A percentile compares a stretch with the other conserved stretches of the same genome.
phyloP scores from a whole-genome alignment of 2,888 invertebrate species.

The Catocala nupta region DNA sequence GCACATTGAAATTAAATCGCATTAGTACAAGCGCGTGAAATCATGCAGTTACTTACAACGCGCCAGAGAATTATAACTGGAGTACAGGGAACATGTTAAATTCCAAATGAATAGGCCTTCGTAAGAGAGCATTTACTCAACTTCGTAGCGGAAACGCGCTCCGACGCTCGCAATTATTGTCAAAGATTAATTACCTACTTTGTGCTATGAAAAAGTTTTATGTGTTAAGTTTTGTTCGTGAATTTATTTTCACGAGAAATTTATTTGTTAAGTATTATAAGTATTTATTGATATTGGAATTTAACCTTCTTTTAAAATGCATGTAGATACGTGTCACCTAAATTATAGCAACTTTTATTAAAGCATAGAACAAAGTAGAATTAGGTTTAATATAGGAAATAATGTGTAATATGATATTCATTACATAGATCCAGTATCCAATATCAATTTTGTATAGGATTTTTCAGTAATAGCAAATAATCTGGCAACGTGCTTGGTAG shows the following conservation, averaged over 20 bases:
- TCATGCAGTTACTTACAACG: constrained; percentile 72
- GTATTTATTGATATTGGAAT: too few relatives aligned
- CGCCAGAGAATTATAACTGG: constrained; percentile 59
- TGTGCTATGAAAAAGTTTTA: constrained; percentile 13
- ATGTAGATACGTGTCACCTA: too few relatives aligned
- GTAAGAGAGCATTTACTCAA: constrained; percentile 75
- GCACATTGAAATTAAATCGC: constrained; percentile 65
- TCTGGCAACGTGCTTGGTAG: too few relatives aligned
- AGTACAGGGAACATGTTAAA: constrained; percentile 65
- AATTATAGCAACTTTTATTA: too few relatives aligned
- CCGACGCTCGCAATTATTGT: constrained; percentile 70
- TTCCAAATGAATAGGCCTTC: constrained; percentile 77
- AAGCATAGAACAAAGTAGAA: too few relatives aligned
- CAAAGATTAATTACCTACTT: constrained; percentile 65
- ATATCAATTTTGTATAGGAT: too few relatives aligned
- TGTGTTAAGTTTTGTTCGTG: background rate
- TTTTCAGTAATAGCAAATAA: too few relatives aligned
- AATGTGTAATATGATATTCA: too few relatives aligned
- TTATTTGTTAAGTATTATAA: too few relatives aligned
- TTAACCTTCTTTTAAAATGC: too few relatives aligned
- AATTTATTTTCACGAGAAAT: background rate
- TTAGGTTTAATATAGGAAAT: too few relatives aligned
- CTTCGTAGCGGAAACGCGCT: constrained; percentile 73
- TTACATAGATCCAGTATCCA: too few relatives aligned
- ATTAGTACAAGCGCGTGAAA: constrained; percentile 66